phyloP scores from a whole-genome alignment of 2,113 vertebrate species.

The Chaenocephalus aceratus region DNA sequence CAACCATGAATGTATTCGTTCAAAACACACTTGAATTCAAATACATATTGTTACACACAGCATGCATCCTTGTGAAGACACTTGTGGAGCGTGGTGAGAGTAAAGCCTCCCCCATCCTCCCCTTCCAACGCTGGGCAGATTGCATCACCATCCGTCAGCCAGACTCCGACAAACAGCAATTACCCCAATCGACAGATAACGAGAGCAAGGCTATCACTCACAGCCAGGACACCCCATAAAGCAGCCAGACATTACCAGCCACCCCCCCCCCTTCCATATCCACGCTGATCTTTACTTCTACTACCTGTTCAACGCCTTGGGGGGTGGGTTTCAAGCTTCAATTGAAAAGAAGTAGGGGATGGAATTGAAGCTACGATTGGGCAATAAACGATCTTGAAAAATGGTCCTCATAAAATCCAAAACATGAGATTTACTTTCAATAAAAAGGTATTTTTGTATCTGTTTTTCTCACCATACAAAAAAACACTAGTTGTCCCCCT shows the following conservation, averaged over 20 bases:
- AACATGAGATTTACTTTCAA: too few relatives aligned
- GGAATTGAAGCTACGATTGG: not conserved
- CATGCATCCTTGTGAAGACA: constrained; percentile 58
- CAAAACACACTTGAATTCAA: constrained; percentile 32
- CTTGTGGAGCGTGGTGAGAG: constrained; percentile 70
- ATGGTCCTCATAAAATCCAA: too few relatives aligned
- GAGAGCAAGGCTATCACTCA: constrained; percentile 81
- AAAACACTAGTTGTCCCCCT: too few relatives aligned
- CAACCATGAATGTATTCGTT: not conserved
- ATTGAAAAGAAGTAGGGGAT: not conserved
- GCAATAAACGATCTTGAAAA: too few relatives aligned
- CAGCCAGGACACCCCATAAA: constrained; percentile 75
- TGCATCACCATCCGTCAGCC: constrained; percentile 81
- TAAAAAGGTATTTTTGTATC: too few relatives aligned
- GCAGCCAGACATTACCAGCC: constrained; percentile 70
- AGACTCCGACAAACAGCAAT: constrained; percentile 83
- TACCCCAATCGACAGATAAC: constrained; percentile 85
- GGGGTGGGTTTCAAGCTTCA: constrained; percentile 20
- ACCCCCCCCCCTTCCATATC: constrained; percentile 23
- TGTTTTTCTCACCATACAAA: too few relatives aligned
- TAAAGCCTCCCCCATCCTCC: constrained; percentile 41
- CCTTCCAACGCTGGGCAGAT: constrained; percentile 59
- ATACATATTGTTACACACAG: constrained; percentile 30
- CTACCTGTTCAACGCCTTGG: constrained; percentile 41
- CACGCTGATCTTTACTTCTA: constrained; percentile 42